Evolutionary conservation across 2,797 vertebrate genomes (phyloP).

Genomic region (Eremophila alpestris): DNA sequence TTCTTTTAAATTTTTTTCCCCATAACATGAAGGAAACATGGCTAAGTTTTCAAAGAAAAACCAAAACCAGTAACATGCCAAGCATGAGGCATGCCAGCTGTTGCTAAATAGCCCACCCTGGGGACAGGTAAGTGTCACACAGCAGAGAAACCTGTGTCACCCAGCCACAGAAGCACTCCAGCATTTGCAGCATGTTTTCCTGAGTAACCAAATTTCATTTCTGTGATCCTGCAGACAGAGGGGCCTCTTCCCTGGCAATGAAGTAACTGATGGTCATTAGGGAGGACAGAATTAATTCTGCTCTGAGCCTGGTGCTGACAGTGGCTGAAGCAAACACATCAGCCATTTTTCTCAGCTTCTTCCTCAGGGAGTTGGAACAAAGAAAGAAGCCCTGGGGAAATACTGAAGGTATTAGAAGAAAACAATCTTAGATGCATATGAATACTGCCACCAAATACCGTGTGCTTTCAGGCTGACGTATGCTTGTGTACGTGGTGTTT

Average conservation of each 20-base stretch:
- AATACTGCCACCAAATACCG: neutral
- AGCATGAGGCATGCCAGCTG: neutral
- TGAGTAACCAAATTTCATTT: neutral
- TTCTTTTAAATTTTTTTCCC: neutral
- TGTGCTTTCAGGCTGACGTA: neutral
- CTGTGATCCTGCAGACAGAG: slow-evolving; percentile 4
- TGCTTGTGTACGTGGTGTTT: neutral
- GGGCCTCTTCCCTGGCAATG: slow-evolving; percentile 7
- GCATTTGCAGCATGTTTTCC: neutral
- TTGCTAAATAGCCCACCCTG: neutral
- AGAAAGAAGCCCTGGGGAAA: slow-evolving; percentile 19
- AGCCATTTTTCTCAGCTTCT: slow-evolving; percentile 35
- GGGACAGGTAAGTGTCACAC: neutral
- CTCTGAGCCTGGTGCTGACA: neutral
- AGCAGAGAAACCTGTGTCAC: neutral
- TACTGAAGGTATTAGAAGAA: neutral
- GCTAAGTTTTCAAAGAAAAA: neutral
- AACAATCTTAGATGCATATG: neutral
- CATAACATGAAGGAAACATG: neutral
- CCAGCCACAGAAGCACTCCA: neutral
- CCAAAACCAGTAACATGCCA: neutral
- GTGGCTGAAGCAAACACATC: neutral
- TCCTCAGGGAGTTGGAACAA: slow-evolving; percentile 43
- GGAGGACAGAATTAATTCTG: slow-evolving; percentile 58
- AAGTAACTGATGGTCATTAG: slow-evolving; percentile 40